Percentiles rank a stretch among this genome's conserved stretches.
These are phyloP conservation scores for Apamea sordens DNA, from an alignment of 2,888 invertebrate genomes.

Conservation along the genomic window DNA sequence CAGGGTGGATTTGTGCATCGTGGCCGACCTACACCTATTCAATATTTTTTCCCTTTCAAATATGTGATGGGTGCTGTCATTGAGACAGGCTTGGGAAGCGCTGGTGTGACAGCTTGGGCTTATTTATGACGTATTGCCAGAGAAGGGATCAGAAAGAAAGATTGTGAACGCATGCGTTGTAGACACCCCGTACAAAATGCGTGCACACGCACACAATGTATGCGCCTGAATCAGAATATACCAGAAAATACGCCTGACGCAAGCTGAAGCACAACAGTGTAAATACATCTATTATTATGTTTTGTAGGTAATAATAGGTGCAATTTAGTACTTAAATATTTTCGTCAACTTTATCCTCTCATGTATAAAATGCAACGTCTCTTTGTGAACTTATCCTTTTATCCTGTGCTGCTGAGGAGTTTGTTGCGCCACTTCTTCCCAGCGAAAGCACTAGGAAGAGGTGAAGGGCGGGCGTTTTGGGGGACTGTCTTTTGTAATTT, in stretches of 20 bases:
- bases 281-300: background rate
- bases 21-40: background rate
- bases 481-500: too few relatives aligned
- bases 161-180: background rate
- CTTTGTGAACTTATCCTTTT: too few relatives aligned
- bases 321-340: background rate
- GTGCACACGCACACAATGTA: background rate
- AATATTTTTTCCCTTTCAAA: background rate
- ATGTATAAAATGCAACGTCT: background rate
- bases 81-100: background rate
- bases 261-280: background rate
- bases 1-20: too few relatives aligned
- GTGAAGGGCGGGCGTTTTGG: too few relatives aligned
- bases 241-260: slow-evolving; percentile 3
- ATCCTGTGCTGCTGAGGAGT: too few relatives aligned
- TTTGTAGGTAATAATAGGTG: background rate
- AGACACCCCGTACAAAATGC: background rate
- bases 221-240: background rate
- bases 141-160: background rate
- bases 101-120: background rate
- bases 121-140: background rate
- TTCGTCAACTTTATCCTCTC: background rate
- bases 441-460: too few relatives aligned
- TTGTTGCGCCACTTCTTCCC: background rate
- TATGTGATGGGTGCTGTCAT: background rate